Conservation (phyloP, 2,113 vertebrate genomes). For the Macrotus californicus region DNA sequence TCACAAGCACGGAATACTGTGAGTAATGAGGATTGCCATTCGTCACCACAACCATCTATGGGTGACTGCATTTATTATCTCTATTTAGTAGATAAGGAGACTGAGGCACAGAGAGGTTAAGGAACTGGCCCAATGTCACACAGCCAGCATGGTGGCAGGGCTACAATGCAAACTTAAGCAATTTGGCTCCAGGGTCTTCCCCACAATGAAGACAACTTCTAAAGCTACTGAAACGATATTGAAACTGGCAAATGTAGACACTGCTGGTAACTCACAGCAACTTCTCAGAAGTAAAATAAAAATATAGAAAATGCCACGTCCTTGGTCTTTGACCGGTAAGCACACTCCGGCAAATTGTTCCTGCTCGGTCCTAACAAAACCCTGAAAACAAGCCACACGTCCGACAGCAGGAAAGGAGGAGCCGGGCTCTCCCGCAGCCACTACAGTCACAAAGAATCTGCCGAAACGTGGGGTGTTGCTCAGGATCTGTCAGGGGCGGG, state of each 20-base stretch:
- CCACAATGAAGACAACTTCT: neutral
- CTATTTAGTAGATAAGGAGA: neutral
- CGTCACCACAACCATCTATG: neutral
- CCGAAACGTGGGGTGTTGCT: rapidly evolving
- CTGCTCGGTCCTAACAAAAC: neutral
- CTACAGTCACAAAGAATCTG: neutral
- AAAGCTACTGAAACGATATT: neutral
- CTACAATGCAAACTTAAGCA: neutral
- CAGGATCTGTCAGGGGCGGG: neutral
- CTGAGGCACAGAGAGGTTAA: neutral
- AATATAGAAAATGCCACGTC: neutral
- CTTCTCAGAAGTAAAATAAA: neutral
- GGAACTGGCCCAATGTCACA: neutral
- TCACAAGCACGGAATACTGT: neutral
- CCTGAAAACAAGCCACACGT: neutral
- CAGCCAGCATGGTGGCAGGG: neutral
- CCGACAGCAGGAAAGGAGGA: neutral
- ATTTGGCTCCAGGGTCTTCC: neutral
- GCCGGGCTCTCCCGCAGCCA: rapidly evolving
- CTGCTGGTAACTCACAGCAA: neutral
- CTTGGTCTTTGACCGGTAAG: neutral
- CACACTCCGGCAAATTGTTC: neutral
- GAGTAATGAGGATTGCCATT: neutral
- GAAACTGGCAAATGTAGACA: neutral
- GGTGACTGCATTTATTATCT: neutral